Base-by-base conservation (phyloP, 1,140 invertebrate genomes). In the Polypedilum vanderplanki region DNA sequence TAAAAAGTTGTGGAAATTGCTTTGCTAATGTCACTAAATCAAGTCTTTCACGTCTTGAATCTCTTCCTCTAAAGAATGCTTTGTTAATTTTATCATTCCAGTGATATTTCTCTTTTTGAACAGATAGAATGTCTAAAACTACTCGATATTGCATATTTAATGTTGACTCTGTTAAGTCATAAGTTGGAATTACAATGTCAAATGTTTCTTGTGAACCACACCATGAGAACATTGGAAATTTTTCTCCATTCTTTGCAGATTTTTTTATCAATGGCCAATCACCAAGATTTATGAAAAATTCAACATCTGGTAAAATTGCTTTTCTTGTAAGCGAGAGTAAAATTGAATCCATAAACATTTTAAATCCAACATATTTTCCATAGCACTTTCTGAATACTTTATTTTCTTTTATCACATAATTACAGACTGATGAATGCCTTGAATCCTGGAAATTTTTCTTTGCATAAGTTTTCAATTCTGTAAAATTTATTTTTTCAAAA, bases 131-230 rank as follows among this genome's bases (percentile, higher is more conserved):
- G 81, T 97, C 95, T 76, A 97, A 80, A 76, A 89, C 92, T 0
- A 96, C 92, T 79, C 94, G 94, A 79, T 91, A 91, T 93, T 97
- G 95, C 84, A 90, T 91, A 85, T 98, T 92, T 74, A 98, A 81
- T 1, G 93, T 90, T 8, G 96, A 91, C 85, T 97, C 92, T 3
- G 95, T 97, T 40, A 98, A 87, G 81, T 98, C 95, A 85, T 98
- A 98, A 1, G 96, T 98, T 10, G 97, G 97, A 85, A 98, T 87
- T 74, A 97, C 87, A 82, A 99, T 97, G 84, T 99, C 97, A 78
- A 86, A 84, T 4, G 90, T 90, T 77, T 91, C 87, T 74, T 88
- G 85, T 77, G 94, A 97, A 1, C 95, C 95, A 85, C 96, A 98
- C 96, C 97, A 99, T 41, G 95, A 97, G 81, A 98, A 95, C 75